Conservation (phyloP, 2,113 vertebrate species). For the Lutjanus erythropterus region DNA sequence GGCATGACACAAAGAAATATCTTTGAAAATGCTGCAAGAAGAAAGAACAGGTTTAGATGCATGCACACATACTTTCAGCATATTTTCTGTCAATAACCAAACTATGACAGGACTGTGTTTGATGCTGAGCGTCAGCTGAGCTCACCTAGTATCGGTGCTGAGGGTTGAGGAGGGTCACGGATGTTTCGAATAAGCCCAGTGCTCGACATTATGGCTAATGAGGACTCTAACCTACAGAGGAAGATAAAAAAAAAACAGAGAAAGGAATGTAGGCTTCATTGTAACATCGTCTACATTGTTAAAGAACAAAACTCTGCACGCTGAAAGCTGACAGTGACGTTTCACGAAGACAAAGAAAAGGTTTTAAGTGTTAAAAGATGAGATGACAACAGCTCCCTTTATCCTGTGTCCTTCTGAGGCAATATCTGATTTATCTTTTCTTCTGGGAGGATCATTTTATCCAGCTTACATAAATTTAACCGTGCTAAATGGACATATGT, state of each 20-base stretch:
- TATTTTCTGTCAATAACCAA: not conserved
- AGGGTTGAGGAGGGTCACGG: slow-evolving; percentile 1
- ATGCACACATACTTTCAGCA: not conserved
- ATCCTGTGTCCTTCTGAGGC: too few species aligned
- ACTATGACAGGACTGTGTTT: not conserved
- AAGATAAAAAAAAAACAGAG: not conserved
- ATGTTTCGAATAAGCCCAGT: not conserved
- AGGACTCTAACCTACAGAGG: not conserved
- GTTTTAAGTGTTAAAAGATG: too few species aligned
- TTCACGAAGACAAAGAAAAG: too few species aligned
- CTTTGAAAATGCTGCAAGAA: slow-evolving; percentile 68
- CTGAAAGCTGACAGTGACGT: too few species aligned
- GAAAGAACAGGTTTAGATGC: not conserved
- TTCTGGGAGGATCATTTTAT: too few species aligned
- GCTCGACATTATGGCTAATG: slow-evolving; percentile 29
- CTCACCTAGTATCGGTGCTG: slow-evolving; percentile 41
- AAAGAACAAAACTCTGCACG: not conserved
- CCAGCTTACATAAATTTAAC: too few species aligned
- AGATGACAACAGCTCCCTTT: too few species aligned
- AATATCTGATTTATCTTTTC: too few species aligned
- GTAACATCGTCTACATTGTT: too few species aligned
- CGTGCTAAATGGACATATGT: too few species aligned
- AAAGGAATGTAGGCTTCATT: too few species aligned
- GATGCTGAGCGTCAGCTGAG: not conserved
- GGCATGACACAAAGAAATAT: slow-evolving; percentile 39